Evolutionary conservation across 2,797 vertebrate genomes (phyloP).

Genomic region (Rhinogobio ventralis): DNA sequence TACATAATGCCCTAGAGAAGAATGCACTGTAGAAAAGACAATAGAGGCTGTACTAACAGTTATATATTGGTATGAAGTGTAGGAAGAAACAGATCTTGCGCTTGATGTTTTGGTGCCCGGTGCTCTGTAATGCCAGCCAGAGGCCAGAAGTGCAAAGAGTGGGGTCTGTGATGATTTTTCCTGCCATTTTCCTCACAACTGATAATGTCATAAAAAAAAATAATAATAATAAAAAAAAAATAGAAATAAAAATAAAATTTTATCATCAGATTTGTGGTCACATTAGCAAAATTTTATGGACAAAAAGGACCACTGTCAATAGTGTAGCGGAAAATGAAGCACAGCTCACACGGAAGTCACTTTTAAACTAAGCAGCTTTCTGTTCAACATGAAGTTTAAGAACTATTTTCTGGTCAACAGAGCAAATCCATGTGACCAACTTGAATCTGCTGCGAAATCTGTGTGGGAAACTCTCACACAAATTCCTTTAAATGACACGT

Average conservation of each 20-base stretch:
- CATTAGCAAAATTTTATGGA: not conserved
- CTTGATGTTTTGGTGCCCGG: not conserved
- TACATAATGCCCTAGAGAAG: conserved; percentile 3
- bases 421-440: not conserved
- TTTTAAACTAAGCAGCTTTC: not conserved
- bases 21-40: not conserved
- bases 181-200: not conserved
- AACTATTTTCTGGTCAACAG: not conserved
- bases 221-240: too few relatives aligned
- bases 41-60: not conserved
- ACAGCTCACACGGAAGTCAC: not conserved
- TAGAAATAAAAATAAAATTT: fast-evolving
- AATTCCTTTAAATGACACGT: not conserved
- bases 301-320: not conserved
- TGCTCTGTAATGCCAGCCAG: not conserved
- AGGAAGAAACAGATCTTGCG: not conserved
- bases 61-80: not conserved
- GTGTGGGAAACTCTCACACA: not conserved
- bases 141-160: not conserved
- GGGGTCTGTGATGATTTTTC: not conserved
- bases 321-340: not conserved
- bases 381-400: not conserved
- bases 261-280: not conserved
- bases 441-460: not conserved
- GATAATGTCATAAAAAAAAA: not conserved